Evolutionary conservation across 2,888 invertebrate genomes (phyloP).

Genomic region (Hofmannophila pseudospretella): DNA sequence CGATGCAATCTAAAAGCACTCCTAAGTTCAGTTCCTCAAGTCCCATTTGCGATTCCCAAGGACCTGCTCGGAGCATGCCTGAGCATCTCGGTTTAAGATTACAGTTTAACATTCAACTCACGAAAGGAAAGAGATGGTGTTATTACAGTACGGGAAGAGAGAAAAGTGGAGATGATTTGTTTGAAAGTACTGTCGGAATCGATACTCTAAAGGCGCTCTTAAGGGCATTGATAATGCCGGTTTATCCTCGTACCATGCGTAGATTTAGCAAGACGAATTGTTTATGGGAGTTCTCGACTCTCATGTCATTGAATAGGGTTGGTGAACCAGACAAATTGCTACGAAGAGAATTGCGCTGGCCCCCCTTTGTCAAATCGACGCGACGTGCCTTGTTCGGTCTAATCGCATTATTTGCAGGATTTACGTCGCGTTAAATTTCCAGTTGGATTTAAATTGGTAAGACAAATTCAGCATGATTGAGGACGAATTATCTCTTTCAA

Average conservation of each 20-base stretch:
- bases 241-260: slow-evolving; percentile 34
- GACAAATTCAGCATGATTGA: slow-evolving; percentile 31
- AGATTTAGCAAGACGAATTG: slow-evolving; percentile 52
- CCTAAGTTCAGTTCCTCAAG: slow-evolving; percentile 48
- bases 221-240: slow-evolving; percentile 42
- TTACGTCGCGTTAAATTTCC: slow-evolving; percentile 24
- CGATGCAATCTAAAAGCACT: slow-evolving; percentile 44
- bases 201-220: slow-evolving; percentile 32
- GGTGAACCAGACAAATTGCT: slow-evolving; percentile 61
- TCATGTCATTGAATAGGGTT: slow-evolving; percentile 45
- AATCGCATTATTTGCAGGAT: slow-evolving; percentile 55
- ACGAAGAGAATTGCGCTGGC: slow-evolving; percentile 37
- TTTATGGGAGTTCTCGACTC: slow-evolving; percentile 41
- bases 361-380: slow-evolving; percentile 43
- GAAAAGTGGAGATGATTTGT: slow-evolving; percentile 43
- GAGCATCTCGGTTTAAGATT: slow-evolving; percentile 38
- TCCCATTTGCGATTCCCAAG: slow-evolving; percentile 39
- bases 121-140: slow-evolving; percentile 43
- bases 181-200: slow-evolving; percentile 43
- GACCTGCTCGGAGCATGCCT: slow-evolving; percentile 31
- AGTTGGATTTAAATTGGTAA: neutral
- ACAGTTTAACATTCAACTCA: slow-evolving; percentile 46
- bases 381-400: slow-evolving; percentile 39
- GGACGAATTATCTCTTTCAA: slow-evolving; percentile 33
- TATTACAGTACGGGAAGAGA: slow-evolving; percentile 34